These are phyloP conservation scores for Melinaea menophilus DNA, from an alignment of 2,888 invertebrate genomes.

Conservation along the genomic window DNA sequence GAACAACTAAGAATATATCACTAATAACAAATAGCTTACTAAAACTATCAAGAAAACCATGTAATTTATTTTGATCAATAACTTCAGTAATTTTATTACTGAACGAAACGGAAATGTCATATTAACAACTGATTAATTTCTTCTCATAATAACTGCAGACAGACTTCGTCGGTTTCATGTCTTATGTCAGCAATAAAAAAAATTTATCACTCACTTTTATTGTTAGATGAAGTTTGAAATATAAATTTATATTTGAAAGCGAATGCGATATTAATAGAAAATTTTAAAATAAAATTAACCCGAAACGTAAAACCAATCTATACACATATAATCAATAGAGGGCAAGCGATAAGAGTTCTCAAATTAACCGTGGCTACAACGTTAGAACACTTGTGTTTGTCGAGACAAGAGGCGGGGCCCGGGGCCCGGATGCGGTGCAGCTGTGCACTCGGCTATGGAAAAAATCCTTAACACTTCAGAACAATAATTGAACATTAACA, in stretches of 20 bases:
- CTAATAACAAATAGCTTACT: too few species aligned
- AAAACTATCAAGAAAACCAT: too few species aligned
- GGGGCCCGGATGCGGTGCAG: conserved; percentile 58
- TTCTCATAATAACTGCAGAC: conserved; percentile 11
- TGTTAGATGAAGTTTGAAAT: conserved; percentile 16
- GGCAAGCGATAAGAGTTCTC: conserved; percentile 4
- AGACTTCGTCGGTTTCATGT: conserved; percentile 11
- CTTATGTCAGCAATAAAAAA: conserved; percentile 25
- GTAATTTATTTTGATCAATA: not conserved
- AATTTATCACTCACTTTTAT: conserved; percentile 18
- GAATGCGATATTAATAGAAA: not conserved
- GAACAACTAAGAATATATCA: too few species aligned
- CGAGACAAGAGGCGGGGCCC: conserved; percentile 15
- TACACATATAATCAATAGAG: not conserved
- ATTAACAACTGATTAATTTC: conserved; percentile 9
- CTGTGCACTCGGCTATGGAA: conserved; percentile 54
- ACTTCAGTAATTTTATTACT: not conserved
- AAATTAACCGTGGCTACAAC: conserved; percentile 6
- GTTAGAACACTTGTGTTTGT: conserved; percentile 28
- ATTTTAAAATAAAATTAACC: not conserved
- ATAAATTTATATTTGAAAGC: conserved; percentile 10
- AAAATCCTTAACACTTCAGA: conserved; percentile 34
- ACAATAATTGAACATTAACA: conserved; percentile 1
- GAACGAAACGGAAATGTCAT: not conserved
- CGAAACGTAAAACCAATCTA: not conserved